Base-by-base conservation (phyloP, 2,888 invertebrate species). In the Pharmacophagus antenor region DNA sequence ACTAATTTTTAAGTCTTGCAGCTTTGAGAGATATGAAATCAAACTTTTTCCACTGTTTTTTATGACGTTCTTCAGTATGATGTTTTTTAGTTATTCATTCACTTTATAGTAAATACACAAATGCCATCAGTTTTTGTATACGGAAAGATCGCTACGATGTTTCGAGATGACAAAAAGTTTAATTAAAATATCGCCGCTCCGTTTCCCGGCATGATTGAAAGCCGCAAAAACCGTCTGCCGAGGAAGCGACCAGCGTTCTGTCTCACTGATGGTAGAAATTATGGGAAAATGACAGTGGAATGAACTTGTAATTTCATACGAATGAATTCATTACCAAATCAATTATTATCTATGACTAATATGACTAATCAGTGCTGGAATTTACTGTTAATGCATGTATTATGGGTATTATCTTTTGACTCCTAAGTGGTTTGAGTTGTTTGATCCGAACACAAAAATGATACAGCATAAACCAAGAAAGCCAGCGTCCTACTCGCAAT, bases 181-280 rank as follows among this genome's bases (percentile, higher is more conserved):
- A 84, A 85, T 85, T 83, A 83, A 78, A 64, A 66, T 62, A 58
- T 75, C 69, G 69, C 60, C 82, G 86, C 81, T 85, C 85, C 82
- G 85, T 78, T 87, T 85, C 80, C 69, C 71, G 64, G 58, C 57
- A 65, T 80, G 84, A 86, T 85, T 84, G 84, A 63, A 62, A 63
- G 62, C 62, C 20, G 67, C 73, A 84, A 84, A 85, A 86, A 84
- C 73, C 53, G 48, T 52, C 58, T 65, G 68, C 64, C 66, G 79
- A 51, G 87, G 87, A 87, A 86, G 76, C 74, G 62, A 61, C 67
- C 66, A 48, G 65, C 73, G 77, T 77, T 79, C 78, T 76, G 72
- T 70, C 61, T 72, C 71, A 76, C 58, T 73, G 77, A 70, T 75
- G 70, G 70, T 72, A 71, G 69, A 70, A 74, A 76, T 74, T 67